phyloP scores from a whole-genome alignment of 1,140 invertebrate genomes.

The Maconellicoccus hirsutus region DNA sequence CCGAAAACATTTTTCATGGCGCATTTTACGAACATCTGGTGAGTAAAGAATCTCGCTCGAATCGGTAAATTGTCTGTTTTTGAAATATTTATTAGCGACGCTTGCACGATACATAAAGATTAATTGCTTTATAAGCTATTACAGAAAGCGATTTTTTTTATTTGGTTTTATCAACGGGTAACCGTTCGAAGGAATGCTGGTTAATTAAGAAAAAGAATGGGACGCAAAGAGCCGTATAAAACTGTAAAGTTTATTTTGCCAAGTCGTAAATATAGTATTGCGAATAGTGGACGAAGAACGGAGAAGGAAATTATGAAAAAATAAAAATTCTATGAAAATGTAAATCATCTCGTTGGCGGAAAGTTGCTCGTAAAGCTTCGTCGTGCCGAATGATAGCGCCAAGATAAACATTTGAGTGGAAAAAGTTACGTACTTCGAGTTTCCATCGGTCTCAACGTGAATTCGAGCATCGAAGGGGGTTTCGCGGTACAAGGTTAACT shows the following conservation, averaged over 20 bases:
- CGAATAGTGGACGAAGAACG: background rate
- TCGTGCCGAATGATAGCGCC: background rate
- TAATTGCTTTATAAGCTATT: background rate
- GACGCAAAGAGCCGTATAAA: background rate
- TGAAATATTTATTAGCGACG: constrained; percentile 4
- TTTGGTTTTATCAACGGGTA: background rate
- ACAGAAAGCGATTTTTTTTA: background rate
- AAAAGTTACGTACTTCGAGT: background rate
- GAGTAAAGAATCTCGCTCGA: too few species aligned
- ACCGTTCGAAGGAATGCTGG: background rate
- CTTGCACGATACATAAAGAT: background rate
- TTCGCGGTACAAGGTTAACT: too few species aligned
- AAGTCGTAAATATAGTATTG: background rate
- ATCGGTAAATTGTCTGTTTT: background rate
- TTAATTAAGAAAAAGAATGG: constrained; percentile 3
- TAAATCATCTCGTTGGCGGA: background rate
- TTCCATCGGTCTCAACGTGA: background rate
- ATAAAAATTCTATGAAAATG: background rate
- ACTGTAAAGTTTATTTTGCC: background rate
- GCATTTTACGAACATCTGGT: too few species aligned
- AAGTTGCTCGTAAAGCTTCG: background rate
- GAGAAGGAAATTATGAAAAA: background rate
- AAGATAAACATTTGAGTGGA: background rate
- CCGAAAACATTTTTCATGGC: too few species aligned
- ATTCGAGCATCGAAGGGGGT: too few species aligned